Base-by-base conservation (phyloP, 2,888 invertebrate species). In the Parnassius smintheus region DNA sequence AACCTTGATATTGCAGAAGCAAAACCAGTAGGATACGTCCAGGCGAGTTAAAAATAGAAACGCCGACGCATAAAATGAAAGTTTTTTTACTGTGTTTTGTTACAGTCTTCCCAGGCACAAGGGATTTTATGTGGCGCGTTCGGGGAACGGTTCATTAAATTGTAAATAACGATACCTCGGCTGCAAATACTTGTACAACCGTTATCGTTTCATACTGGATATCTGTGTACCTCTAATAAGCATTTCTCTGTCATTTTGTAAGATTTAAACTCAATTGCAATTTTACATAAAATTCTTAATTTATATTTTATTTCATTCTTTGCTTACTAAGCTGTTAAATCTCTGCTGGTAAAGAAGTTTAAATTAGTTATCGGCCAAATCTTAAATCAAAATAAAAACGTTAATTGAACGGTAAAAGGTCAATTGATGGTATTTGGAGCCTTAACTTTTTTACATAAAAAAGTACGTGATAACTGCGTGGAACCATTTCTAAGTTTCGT, bases 1-100 rank as follows among this genome's bases (percentile, higher is more conserved):
- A 89, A 86, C 91, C 91, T 91, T 91, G 91, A 89, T 90, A 88
- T 83, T 88, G 86, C 83, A 78, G 80, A 76, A 78, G 81, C 72
- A 66, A 73, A 83, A 79, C 88, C 88, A 87, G 86, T 87, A 83
- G 88, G 87, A 88, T 84, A 86, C 85, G 82, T 80, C 85, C 83
- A 81, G 78, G 76, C 78, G 78, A 74, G 82, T 87, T 91, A 90
- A 78, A 89, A 86, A 90, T 90, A 91, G 88, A 82, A 72, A 69
- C 74, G 79, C 71, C 81, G 75, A 76, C 78, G 84, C 82, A 83
- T 85, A 81, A 84, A 86, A 85, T 85, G 82, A 81, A 73, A 69
- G 79, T 81, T 87, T 87, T 87, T 88, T 86, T 83, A 77, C 78
- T 77, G 70, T 75, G 79, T 80, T 80, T 79, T 78, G 81, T 76